These are phyloP conservation scores for Drosophila kohkoa DNA, from an alignment of 1,140 invertebrate genomes.

Conservation along the genomic window DNA sequence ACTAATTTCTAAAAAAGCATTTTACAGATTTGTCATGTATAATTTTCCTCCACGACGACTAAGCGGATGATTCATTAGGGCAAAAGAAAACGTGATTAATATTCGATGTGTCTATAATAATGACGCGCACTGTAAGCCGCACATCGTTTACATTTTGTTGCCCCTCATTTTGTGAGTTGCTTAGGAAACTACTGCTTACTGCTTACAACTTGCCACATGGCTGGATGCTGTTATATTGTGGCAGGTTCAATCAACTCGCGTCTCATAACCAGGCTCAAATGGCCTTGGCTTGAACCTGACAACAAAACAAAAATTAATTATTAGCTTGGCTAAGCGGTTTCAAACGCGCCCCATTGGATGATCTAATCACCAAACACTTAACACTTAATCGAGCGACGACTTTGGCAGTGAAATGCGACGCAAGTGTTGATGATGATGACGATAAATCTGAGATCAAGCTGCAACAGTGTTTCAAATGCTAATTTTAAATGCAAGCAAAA, in stretches of 20 bases:
- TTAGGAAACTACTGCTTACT: slow-evolving; percentile 21
- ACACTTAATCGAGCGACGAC: slow-evolving; percentile 53
- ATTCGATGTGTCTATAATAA: slow-evolving; percentile 17
- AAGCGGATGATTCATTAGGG: slow-evolving; percentile 28
- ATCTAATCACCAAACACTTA: slow-evolving; percentile 66
- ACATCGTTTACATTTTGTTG: slow-evolving; percentile 21
- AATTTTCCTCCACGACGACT: neutral
- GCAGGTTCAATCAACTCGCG: slow-evolving; percentile 62
- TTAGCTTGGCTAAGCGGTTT: slow-evolving; percentile 54
- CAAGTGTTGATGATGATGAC: slow-evolving; percentile 22
- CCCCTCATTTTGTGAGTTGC: slow-evolving; percentile 14
- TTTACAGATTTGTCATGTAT: slow-evolving; percentile 26
- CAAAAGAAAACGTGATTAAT: slow-evolving; percentile 32
- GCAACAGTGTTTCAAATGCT: slow-evolving; percentile 13
- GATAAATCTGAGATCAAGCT: slow-evolving; percentile 50
- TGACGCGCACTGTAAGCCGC: slow-evolving; percentile 34
- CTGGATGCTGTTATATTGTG: slow-evolving; percentile 38
- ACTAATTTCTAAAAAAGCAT: slow-evolving; percentile 24
- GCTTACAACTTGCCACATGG: slow-evolving; percentile 53
- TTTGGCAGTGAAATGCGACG: slow-evolving; percentile 41
- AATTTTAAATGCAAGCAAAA: slow-evolving; percentile 20
- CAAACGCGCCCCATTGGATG: slow-evolving; percentile 57
- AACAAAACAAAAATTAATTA: slow-evolving; percentile 26
- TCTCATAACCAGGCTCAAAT: slow-evolving; percentile 31
- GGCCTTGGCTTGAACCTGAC: slow-evolving; percentile 49